Evolutionary conservation across 64 coral and sea anemone genomes (phyloP).

Genomic region (Montipora cactus): DNA sequence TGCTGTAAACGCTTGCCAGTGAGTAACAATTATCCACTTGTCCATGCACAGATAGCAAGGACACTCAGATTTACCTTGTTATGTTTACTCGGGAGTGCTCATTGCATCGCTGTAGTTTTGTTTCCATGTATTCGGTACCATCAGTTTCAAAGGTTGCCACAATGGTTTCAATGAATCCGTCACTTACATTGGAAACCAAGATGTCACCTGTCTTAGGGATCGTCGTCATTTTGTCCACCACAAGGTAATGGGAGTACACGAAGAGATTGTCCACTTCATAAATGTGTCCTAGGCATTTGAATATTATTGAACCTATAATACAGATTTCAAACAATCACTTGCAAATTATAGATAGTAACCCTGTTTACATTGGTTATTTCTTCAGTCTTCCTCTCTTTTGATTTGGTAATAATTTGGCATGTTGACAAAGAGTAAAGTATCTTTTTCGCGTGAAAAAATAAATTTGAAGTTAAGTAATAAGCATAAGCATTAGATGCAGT

Average conservation of each 20-base stretch:
- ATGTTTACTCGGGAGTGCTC: conserved; percentile 2
- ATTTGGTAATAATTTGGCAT: too few species aligned
- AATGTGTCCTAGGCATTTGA: conserved; percentile 70
- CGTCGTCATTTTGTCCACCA: conserved; percentile 7
- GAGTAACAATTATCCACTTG: neutral
- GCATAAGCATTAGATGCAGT: too few species aligned
- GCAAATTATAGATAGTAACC: too few species aligned
- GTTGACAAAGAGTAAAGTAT: too few species aligned
- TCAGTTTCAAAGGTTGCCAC: conserved; percentile 20
- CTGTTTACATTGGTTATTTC: too few species aligned
- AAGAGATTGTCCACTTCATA: conserved; percentile 34
- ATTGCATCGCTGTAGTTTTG: conserved; percentile 49
- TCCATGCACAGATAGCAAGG: neutral
- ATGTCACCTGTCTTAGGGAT: conserved; percentile 54
- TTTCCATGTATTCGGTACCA: conserved; percentile 49
- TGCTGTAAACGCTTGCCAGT: neutral
- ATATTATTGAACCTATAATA: neutral
- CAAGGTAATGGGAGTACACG: conserved; percentile 60
- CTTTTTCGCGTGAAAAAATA: too few species aligned
- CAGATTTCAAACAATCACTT: neutral
- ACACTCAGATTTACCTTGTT: conserved; percentile 7
- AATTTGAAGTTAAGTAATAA: too few species aligned
- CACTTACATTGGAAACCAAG: conserved; percentile 34
- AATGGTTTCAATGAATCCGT: conserved; percentile 75
- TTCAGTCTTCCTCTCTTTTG: too few species aligned